phyloP scores from a whole-genome alignment of 1,140 invertebrate species.

The Chymomyza costata region DNA sequence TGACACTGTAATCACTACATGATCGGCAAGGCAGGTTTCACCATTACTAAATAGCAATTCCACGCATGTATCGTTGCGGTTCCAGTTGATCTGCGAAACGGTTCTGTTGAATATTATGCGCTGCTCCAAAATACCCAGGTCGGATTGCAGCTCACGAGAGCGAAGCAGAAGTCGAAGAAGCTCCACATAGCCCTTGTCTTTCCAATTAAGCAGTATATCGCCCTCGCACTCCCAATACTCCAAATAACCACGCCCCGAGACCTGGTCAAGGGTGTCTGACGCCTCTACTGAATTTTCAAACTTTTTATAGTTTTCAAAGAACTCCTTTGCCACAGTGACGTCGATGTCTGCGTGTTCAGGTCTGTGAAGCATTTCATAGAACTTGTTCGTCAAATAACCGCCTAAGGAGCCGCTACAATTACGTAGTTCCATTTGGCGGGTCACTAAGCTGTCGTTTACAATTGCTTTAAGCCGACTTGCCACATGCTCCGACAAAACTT shows the following conservation, averaged over 20 bases:
- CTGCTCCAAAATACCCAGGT: slow-evolving; percentile 54
- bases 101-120: slow-evolving; percentile 76
- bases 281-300: slow-evolving; percentile 79
- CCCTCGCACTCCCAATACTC: slow-evolving; percentile 80
- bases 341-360: slow-evolving; percentile 65
- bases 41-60: slow-evolving; percentile 79
- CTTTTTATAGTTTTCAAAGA: slow-evolving; percentile 78
- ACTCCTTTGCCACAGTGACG: slow-evolving; percentile 70
- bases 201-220: slow-evolving; percentile 80
- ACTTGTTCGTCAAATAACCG: slow-evolving; percentile 75
- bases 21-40: slow-evolving; percentile 78
- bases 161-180: slow-evolving; percentile 79
- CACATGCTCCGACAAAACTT: slow-evolving; percentile 62
- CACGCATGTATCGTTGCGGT: slow-evolving; percentile 62
- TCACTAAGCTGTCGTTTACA: slow-evolving; percentile 62
- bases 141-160: slow-evolving; percentile 70
- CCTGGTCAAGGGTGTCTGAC: slow-evolving; percentile 79
- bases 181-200: slow-evolving; percentile 78
- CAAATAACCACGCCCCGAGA: slow-evolving; percentile 77
- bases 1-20: slow-evolving; percentile 82
- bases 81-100: slow-evolving; percentile 76
- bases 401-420: slow-evolving; percentile 75
- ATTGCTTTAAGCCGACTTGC: slow-evolving; percentile 61
- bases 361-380: slow-evolving; percentile 56
- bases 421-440: slow-evolving; percentile 55